Evolutionary conservation across 2,797 vertebrate genomes (phyloP).

Genomic region (Sebastes steindachneri): DNA sequence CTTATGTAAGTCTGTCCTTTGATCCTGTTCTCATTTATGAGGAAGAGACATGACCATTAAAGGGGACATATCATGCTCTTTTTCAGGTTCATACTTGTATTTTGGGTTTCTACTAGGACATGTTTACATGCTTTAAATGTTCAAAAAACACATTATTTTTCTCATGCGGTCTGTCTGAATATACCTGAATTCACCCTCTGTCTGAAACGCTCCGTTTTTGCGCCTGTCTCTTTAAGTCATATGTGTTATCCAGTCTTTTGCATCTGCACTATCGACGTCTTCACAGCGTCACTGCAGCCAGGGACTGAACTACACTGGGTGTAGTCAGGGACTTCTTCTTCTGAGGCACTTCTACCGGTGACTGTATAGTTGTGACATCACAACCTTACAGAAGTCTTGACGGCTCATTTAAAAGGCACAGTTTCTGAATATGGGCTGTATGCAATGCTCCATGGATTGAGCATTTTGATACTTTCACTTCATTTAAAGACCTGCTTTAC

Average conservation of each 20-base stretch:
- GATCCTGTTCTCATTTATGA: slow-evolving; percentile 19
- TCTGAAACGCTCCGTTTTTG: not conserved
- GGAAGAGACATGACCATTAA: slow-evolving; percentile 3
- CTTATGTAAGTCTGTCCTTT: slow-evolving; percentile 25
- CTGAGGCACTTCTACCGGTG: not conserved
- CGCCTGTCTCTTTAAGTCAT: not conserved
- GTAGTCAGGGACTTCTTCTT: no score
- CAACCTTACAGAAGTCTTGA: not conserved
- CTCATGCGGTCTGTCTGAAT: not conserved
- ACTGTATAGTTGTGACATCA: not conserved
- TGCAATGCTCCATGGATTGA: no score
- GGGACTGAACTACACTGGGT: not conserved
- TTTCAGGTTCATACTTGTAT: not conserved
- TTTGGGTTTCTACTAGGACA: not conserved
- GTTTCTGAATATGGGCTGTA: no score
- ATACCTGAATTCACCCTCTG: not conserved
- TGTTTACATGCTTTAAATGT: not conserved
- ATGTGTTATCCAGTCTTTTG: not conserved
- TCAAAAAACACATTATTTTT: not conserved
- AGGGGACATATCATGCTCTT: not conserved
- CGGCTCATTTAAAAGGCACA: not conserved
- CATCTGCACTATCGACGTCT: not conserved
- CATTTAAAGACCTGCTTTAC: no score
- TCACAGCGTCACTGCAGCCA: not conserved
- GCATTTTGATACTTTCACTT: no score